Evolutionary conservation across 2,888 invertebrate genomes (phyloP), one percentile per base, ranked within the genome.

Genomic region (Campopleginae sp.): DNA sequence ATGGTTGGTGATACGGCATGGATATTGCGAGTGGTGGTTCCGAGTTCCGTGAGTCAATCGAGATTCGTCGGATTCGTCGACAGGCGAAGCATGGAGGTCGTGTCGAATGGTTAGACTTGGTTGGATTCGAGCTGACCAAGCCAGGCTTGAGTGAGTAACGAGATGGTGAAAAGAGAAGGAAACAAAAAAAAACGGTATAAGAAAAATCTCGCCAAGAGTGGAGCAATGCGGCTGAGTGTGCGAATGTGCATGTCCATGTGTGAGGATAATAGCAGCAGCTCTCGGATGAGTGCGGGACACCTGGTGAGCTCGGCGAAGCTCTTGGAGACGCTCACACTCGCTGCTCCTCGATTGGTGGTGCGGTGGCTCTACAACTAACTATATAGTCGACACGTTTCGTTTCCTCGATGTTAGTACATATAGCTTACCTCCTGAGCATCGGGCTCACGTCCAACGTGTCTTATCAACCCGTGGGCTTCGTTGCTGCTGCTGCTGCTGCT

Each of bases 391-490:
- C 84, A 81, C 84, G 81, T 81, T 78, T 75, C 79, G 61, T 79
- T 82, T 27, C 78, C 38, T 85, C 85, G 75, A 70, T 71, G 82
- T 81, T 75, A 77, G 51, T 54, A 27, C 61, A 51, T 78, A 66
- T 78, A 68, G 51, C 48, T 31, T 46, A 14, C 51, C 44, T 17
- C 46, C 44, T 31, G 61, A 77, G 71, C 77, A 81, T 81, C 86
- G 81, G 74, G 65, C 72, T 68, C 79, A 71, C 85, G 82, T 84
- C 82, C 85, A 87, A 80, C 83, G 78, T 86, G 86, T 87, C 87
- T 87, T 87, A 87, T 87, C 87, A 87, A 87, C 72, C 75, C 78
- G 79, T 54, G 63, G 19, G 70, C 77, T 80, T 44, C 81, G 77
- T 72, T 70, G 65, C 72, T 82, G 81, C 71, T 72, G 66, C 80